Evolutionary conservation across 1,140 invertebrate species (phyloP).

Genomic region (Cydia pomonella): DNA sequence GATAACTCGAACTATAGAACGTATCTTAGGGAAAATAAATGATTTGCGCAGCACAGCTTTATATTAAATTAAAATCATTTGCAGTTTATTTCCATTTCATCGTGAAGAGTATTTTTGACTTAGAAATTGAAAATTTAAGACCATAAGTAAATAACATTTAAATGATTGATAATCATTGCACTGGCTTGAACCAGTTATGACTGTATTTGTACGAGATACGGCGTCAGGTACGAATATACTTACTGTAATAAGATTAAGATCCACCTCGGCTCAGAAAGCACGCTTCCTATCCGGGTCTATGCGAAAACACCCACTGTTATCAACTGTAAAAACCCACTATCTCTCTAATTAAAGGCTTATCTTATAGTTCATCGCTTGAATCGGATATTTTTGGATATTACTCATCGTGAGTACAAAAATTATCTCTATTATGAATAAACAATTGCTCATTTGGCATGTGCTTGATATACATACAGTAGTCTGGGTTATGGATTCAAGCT

Average conservation of each 20-base stretch:
- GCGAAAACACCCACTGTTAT: neutral
- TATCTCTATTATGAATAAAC: constrained; percentile 5
- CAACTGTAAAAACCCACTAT: constrained; percentile 24
- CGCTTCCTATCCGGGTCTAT: neutral
- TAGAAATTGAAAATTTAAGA: neutral
- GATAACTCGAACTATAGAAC: too few species aligned
- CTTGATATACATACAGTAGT: neutral
- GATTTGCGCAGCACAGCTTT: too few species aligned
- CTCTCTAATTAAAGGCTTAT: constrained; percentile 5
- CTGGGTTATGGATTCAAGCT: neutral
- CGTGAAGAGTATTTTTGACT: too few species aligned
- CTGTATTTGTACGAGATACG: neutral
- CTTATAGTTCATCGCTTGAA: neutral
- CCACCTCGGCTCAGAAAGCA: neutral
- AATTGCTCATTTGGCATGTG: neutral
- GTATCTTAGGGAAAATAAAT: too few species aligned
- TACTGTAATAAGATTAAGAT: neutral
- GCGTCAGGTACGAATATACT: neutral
- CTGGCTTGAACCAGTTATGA: neutral
- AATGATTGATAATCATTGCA: neutral
- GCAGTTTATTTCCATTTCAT: too few species aligned
- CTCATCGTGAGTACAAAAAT: neutral
- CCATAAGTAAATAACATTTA: neutral
- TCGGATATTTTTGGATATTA: constrained; percentile 9
- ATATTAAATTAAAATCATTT: too few species aligned